Percentiles rank a stretch among this genome's conserved stretches.
Evolutionary conservation across 92 coral and sea anemone species (phyloP).

Genomic region (Epizoanthus illoricatus): DNA sequence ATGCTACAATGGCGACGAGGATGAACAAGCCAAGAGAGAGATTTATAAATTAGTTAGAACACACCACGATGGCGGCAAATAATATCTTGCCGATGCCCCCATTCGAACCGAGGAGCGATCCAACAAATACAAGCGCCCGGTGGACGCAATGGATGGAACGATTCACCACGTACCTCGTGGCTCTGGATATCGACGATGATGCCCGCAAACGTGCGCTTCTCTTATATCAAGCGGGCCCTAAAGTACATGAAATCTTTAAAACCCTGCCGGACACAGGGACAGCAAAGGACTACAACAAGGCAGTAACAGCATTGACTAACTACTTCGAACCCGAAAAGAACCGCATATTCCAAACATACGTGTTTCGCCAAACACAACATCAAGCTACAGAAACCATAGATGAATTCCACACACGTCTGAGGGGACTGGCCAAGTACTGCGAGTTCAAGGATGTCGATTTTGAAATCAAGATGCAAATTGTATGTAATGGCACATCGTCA

Average conservation of each 20-base stretch:
- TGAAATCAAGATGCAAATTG: slow-evolving; percentile 21
- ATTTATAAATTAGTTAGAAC: background rate
- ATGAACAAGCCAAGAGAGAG: background rate
- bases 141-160: slow-evolving; percentile 37
- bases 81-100: slow-evolving; percentile 16
- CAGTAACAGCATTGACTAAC: slow-evolving; percentile 34
- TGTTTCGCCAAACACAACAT: background rate
- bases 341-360: slow-evolving; percentile 19
- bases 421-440: slow-evolving; percentile 30
- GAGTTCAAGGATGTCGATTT: background rate
- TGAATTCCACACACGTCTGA: slow-evolving; percentile 42
- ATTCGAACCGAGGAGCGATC: slow-evolving; percentile 36
- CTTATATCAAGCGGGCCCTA: slow-evolving; percentile 40
- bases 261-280: slow-evolving; percentile 35
- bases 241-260: slow-evolving; percentile 46
- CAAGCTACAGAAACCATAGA: slow-evolving; percentile 33
- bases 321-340: too few species aligned
- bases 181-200: slow-evolving; percentile 27
- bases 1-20: slow-evolving; percentile 35
- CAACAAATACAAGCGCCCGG: slow-evolving; percentile 38
- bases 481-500: slow-evolving; percentile 24
- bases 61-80: background rate
- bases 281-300: slow-evolving; percentile 14
- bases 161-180: slow-evolving; percentile 29
- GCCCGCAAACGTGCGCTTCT: slow-evolving; percentile 38